Evolutionary conservation across 2,888 invertebrate species (phyloP).

Genomic region (Lathronympha strigana): DNA sequence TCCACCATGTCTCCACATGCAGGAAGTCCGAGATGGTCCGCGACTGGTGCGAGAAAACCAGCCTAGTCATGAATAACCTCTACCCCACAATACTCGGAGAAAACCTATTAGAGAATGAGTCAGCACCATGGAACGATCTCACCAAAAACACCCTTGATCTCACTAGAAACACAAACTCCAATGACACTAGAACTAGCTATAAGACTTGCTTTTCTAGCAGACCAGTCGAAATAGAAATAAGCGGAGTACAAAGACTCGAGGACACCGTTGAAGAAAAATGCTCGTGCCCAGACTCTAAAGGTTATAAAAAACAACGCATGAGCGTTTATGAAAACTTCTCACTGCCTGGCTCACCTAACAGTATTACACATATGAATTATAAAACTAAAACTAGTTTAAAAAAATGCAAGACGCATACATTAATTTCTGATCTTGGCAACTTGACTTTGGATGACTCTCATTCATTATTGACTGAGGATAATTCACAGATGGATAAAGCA

Average conservation of each 20-base stretch:
- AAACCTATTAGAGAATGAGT: constrained; percentile 66
- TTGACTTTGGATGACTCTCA: constrained; percentile 47
- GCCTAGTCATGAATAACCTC: constrained; percentile 70
- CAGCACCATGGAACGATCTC: constrained; percentile 61
- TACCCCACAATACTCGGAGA: constrained; percentile 76
- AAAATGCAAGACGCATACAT: constrained; percentile 49
- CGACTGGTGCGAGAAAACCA: constrained; percentile 76
- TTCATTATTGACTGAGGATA: constrained; percentile 55
- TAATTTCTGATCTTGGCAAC: constrained; percentile 45
- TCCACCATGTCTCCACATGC: constrained; percentile 53
- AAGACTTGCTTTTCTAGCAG: constrained; percentile 67
- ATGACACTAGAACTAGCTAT: constrained; percentile 61
- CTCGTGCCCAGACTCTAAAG: constrained; percentile 44
- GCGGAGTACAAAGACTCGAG: constrained; percentile 65
- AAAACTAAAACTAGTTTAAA: constrained; percentile 68
- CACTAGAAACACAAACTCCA: constrained; percentile 50
- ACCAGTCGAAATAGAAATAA: constrained; percentile 60
- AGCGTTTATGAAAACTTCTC: constrained; percentile 77
- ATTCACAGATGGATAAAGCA: constrained; percentile 64
- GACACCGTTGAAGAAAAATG: constrained; percentile 54
- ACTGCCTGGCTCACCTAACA: constrained; percentile 71
- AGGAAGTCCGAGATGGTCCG: constrained; percentile 74
- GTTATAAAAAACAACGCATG: constrained; percentile 53
- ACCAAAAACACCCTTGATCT: constrained; percentile 62
- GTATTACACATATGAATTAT: constrained; percentile 72